Percentiles rank a stretch among this genome's conserved stretches.
Conservation (phyloP, 2,113 vertebrate genomes). For the Romanogobio albipinnatus region DNA sequence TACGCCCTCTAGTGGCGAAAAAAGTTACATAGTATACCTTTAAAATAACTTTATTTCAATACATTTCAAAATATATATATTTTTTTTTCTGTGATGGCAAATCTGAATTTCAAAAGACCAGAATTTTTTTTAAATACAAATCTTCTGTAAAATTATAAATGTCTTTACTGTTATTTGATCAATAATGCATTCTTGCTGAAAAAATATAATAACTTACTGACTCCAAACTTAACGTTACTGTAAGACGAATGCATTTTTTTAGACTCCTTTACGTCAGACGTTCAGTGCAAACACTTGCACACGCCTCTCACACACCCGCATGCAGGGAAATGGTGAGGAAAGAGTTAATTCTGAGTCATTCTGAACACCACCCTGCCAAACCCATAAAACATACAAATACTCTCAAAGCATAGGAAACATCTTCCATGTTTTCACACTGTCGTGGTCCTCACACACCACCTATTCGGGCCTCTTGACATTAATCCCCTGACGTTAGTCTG, state of each 20-base stretch:
- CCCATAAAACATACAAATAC: slow-evolving; percentile 41
- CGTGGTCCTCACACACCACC: background rate
- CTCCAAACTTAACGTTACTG: no score
- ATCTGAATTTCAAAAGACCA: background rate
- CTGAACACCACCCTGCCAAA: slow-evolving; percentile 45
- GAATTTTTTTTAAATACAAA: no score
- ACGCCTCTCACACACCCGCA: slow-evolving; percentile 29
- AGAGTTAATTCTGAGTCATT: slow-evolving; percentile 48
- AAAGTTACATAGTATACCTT: no score
- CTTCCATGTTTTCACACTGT: slow-evolving; percentile 16
- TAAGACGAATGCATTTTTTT: background rate
- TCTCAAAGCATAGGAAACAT: background rate
- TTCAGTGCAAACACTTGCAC: background rate
- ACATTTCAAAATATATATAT: background rate
- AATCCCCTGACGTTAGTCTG: background rate
- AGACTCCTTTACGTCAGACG: slow-evolving; percentile 6
- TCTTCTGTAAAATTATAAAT: background rate
- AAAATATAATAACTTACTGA: background rate
- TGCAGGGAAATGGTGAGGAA: background rate
- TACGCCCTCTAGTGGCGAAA: no score
- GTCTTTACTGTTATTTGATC: background rate
- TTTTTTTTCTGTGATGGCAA: background rate
- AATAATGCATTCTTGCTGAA: background rate
- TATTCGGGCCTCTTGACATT: slow-evolving; percentile 3
- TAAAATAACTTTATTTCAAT: background rate